phyloP scores from a whole-genome alignment of 2,888 invertebrate species.

The Nymphalis c-album region DNA sequence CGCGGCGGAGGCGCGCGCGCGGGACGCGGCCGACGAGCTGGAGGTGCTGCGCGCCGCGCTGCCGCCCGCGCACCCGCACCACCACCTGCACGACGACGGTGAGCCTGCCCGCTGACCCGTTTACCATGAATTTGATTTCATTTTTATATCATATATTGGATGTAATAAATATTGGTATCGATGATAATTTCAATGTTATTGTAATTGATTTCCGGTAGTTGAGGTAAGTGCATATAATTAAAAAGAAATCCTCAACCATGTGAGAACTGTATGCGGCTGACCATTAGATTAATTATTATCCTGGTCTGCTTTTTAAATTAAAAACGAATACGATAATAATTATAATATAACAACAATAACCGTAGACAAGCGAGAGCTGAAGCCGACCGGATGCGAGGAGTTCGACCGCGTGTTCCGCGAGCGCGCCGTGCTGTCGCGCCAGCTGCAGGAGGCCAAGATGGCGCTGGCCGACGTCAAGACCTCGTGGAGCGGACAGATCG shows the following conservation, averaged over 20 bases:
- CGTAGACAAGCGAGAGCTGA: constrained; percentile 63
- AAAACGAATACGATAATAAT: not conserved
- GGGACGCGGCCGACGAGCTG: constrained; percentile 84
- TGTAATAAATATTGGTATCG: no score
- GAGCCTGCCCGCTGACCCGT: constrained; percentile 6
- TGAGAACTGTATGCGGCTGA: no score
- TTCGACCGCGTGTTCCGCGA: constrained; percentile 70
- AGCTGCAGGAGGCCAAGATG: constrained; percentile 91
- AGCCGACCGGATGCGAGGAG: constrained; percentile 59
- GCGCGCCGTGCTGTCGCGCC: constrained; percentile 84
- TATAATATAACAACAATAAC: not conserved
- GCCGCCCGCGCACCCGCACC: constrained; percentile 72
- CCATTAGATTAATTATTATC: no score
- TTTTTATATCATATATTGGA: no score
- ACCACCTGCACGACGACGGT: constrained; percentile 71
- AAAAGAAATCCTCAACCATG: no score
- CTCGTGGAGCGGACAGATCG: constrained; percentile 95
- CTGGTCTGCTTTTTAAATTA: not conserved
- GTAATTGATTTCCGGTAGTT: no score
- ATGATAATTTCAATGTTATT: no score
- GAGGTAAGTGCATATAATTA: no score
- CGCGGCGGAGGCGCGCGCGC: constrained; percentile 87
- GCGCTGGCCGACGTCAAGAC: constrained; percentile 94
- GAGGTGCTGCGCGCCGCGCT: constrained; percentile 71
- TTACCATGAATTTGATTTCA: not conserved